Evolutionary conservation across 2,888 invertebrate species (phyloP).

Genomic region (Strigamia transsilvanica): DNA sequence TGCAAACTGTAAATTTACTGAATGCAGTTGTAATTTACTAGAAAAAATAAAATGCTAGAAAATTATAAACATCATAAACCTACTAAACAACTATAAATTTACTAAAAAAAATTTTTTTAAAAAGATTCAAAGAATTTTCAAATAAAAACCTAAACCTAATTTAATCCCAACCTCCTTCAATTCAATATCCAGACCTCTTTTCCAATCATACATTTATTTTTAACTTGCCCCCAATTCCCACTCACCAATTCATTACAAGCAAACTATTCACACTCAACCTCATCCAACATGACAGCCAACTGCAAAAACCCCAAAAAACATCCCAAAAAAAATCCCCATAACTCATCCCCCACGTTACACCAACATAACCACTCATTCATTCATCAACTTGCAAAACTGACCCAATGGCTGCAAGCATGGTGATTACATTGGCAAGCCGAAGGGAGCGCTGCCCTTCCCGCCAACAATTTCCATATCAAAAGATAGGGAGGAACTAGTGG

Average conservation of each 20-base stretch:
- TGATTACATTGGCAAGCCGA: conserved; percentile 11
- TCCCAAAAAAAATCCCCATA: not conserved
- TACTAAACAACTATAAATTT: no score
- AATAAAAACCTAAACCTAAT: not conserved
- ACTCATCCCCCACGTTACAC: not conserved
- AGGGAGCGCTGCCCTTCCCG: not conserved
- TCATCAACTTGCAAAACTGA: not conserved
- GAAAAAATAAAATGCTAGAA: no score
- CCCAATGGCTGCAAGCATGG: not conserved
- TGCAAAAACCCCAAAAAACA: not conserved
- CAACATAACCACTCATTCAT: conserved; percentile 3
- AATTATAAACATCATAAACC: no score
- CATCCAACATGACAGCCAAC: not conserved
- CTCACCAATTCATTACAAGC: not conserved
- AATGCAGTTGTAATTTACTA: no score
- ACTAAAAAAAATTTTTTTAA: no score
- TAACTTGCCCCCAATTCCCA: not conserved
- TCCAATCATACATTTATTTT: not conserved
- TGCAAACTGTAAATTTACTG: no score
- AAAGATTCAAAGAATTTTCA: no score
- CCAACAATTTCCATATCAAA: conserved; percentile 9
- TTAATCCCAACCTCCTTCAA: not conserved
- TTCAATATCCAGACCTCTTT: not conserved
- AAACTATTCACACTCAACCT: not conserved
- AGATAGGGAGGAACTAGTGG: conserved; percentile 7